phyloP scores from a whole-genome alignment of 2,797 vertebrate species.

The Hoplostethus mediterraneus region DNA sequence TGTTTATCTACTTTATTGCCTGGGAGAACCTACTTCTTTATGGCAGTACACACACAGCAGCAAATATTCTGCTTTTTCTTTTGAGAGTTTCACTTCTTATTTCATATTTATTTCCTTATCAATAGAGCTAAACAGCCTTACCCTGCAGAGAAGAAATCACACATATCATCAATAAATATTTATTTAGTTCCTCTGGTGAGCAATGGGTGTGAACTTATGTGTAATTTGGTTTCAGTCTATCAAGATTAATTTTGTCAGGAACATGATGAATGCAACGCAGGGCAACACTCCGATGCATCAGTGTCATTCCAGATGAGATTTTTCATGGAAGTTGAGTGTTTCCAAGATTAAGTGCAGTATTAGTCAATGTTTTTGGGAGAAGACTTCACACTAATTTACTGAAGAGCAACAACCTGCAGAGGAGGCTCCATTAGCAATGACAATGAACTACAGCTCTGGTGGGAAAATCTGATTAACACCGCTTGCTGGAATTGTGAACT shows the following conservation, averaged over 20 bases:
- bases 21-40: not conserved
- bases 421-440: conserved; percentile 87
- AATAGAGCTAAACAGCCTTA: conserved; percentile 41
- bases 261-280: conserved; percentile 84
- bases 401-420: conserved; percentile 85
- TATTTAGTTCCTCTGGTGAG: conserved; percentile 79
- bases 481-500: conserved; percentile 77
- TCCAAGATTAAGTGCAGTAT: conserved; percentile 87
- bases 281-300: conserved; percentile 85
- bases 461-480: conserved; percentile 83
- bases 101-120: conserved; percentile 48
- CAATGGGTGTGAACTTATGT: conserved; percentile 83
- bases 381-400: conserved; percentile 87
- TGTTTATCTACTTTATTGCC: conserved; percentile 21
- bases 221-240: conserved; percentile 88
- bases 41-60: conserved; percentile 2
- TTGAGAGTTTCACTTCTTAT: conserved; percentile 40
- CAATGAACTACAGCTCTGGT: conserved; percentile 83
- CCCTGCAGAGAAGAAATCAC: conserved; percentile 57
- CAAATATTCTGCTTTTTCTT: conserved; percentile 27
- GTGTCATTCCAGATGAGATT: conserved; percentile 85
- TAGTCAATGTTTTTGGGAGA: conserved; percentile 89
- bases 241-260: conserved; percentile 88
- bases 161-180: conserved; percentile 82
- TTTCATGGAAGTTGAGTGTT: conserved; percentile 86